These are phyloP conservation scores for Lissocephala sabroskyi DNA, from an alignment of 2,888 invertebrate species.

Conservation along the genomic window DNA sequence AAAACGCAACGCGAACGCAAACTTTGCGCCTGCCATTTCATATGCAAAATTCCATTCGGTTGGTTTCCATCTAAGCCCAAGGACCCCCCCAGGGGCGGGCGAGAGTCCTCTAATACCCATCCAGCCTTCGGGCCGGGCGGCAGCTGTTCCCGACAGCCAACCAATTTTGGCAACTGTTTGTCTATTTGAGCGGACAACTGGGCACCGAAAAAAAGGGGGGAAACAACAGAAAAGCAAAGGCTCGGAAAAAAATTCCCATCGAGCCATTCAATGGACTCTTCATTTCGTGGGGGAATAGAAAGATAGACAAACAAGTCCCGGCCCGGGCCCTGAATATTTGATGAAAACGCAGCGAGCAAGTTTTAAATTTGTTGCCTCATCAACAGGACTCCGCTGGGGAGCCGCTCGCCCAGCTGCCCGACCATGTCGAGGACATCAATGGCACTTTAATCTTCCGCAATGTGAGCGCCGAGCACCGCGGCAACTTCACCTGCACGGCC, in stretches of 20 bases:
- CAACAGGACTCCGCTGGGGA: too few species aligned
- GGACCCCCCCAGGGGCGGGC: too few species aligned
- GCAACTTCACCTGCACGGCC: conserved; percentile 90
- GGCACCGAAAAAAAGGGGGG: conserved; percentile 1
- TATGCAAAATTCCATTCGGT: conserved; percentile 49
- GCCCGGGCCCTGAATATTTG: conserved; percentile 31
- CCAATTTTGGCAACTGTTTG: conserved; percentile 62
- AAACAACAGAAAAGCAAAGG: not conserved
- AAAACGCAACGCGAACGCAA: conserved; percentile 43
- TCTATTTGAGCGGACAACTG: conserved; percentile 44
- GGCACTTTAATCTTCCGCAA: conserved; percentile 88
- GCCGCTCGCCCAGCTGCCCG: conserved; percentile 78
- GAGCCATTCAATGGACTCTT: conserved; percentile 26
- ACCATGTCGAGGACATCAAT: conserved; percentile 86
- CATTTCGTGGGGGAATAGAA: too few species aligned
- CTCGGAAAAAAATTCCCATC: conserved; percentile 3
- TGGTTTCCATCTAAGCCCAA: conserved; percentile 18
- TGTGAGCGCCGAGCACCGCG: conserved; percentile 84
- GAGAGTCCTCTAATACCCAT: conserved; percentile 19
- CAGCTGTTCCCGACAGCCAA: conserved; percentile 45
- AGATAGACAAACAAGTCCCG: conserved; percentile 27
- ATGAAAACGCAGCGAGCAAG: conserved; percentile 41
- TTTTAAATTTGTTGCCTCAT: conserved; percentile 46
- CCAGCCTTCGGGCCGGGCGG: conserved; percentile 24
- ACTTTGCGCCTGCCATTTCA: conserved; percentile 43